Base-by-base conservation (phyloP, 2,888 invertebrate genomes). In the Helicoverpa assulta region DNA sequence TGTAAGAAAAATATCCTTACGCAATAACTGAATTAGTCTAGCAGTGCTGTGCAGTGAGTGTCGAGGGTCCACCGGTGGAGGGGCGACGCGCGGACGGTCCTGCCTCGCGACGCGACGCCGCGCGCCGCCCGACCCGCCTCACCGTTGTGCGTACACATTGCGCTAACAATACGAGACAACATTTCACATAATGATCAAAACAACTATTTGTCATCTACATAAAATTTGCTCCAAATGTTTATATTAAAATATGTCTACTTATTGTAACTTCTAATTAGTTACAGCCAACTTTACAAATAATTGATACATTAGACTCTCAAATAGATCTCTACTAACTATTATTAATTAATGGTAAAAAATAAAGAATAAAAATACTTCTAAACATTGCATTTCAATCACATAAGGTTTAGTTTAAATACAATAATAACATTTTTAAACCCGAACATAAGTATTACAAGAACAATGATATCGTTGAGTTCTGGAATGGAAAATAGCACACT, bases 351-450 rank as follows among this genome's bases (percentile, higher is more conserved):
- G 95, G 95, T 95, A 95, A 95, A 95, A 94, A 95, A 95, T 95
- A 95, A 95, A 94, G 93, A 95, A 95, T 95, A 95, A 95, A 89
- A 95, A 95, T 95, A 95, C 95, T 95, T 95, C 95, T 95, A 95
- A 95, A 95, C 94, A 95, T 95, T 95, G 95, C 95, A 95, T 95
- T 95, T 95, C 94, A 95, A 95, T 95, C 95, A 95, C 95, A 95
- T 95, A 95, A 95, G 95, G 95, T 95, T 95, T 94, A 95, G 93
- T 95, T 94, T 94, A 94, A 94, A 95, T 93, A 95, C 92, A 93
- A 94, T 94, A 95, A 95, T 95, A 95, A 95, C 94, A 95, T 95
- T 94, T 94, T 93, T 93, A 90, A 95, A 95, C 94, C 95, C 94
- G 94, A 95, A 95, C 93, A 92, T 94, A 94, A 95, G 93, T 94